Evolutionary conservation across 37 sponge, comb jelly and placozoan genomes (phyloP).

Genomic region (Oscarella lobularis): DNA sequence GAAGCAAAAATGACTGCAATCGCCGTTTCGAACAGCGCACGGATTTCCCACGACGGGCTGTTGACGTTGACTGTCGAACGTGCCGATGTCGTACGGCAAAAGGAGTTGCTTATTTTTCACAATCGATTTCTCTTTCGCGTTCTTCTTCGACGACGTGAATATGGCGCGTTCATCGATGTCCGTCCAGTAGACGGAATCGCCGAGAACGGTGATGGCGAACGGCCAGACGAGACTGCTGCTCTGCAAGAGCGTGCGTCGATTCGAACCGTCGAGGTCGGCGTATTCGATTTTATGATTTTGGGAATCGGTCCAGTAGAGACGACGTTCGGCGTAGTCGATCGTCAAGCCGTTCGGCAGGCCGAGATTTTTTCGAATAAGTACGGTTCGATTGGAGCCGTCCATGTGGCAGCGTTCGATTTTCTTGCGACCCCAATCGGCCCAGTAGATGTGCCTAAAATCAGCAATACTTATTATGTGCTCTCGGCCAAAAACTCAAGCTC

Average conservation of each 20-base stretch:
- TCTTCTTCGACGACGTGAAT: neutral
- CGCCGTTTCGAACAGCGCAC: too few species aligned
- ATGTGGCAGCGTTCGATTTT: neutral
- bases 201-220: neutral
- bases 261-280: neutral
- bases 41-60: too few species aligned
- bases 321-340: neutral
- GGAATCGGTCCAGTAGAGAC: neutral
- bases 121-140: neutral
- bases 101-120: neutral
- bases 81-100: neutral
- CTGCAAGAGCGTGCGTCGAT: neutral
- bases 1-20: too few species aligned
- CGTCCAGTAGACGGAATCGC: neutral
- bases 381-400: neutral
- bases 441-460: slow-evolving; percentile 1
- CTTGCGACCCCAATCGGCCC: neutral
- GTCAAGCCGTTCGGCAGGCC: neutral
- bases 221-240: neutral
- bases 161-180: neutral
- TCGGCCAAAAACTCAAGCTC: too few species aligned
- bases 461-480: too few species aligned
- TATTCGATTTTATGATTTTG: neutral
- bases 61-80: neutral
- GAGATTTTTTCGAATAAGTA: neutral